Percentiles rank a stretch among this genome's conserved stretches.
phyloP scores from a whole-genome alignment of 1,140 invertebrate genomes.

The Leptinotarsa texana region DNA sequence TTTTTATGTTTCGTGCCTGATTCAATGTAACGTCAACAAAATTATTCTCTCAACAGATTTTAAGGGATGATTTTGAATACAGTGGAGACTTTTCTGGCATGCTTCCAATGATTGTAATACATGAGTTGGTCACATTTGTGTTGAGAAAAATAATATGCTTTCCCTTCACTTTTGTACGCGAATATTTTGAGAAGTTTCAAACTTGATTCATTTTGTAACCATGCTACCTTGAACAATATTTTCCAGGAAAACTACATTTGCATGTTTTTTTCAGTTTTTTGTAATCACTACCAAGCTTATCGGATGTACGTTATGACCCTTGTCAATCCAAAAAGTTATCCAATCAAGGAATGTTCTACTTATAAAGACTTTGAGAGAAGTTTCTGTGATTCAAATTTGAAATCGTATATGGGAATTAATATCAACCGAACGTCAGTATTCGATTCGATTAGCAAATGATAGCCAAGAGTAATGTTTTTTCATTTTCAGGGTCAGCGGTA shows the following conservation, averaged over 20 bases:
- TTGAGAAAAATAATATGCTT: background rate
- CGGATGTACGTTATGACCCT: background rate
- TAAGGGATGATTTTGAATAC: too few relatives aligned
- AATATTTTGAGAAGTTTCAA: too few relatives aligned
- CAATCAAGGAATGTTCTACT: background rate
- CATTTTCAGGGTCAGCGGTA: background rate
- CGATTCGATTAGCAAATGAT: background rate
- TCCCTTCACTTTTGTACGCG: too few relatives aligned
- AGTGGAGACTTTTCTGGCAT: too few relatives aligned
- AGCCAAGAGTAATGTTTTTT: background rate
- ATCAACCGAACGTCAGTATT: constrained; percentile 12
- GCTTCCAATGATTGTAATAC: too few relatives aligned
- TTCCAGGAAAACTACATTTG: background rate
- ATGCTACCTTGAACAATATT: background rate
- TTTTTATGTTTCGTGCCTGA: too few relatives aligned
- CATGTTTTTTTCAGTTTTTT: constrained; percentile 12
- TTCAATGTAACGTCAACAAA: too few relatives aligned
- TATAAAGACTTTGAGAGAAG: background rate
- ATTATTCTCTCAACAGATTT: too few relatives aligned
- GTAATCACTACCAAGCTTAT: background rate
- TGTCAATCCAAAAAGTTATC: background rate
- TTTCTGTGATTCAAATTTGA: background rate
- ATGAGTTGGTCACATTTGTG: too few relatives aligned
- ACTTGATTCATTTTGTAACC: background rate
- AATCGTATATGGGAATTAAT: background rate